These are phyloP conservation scores for Tiliacea citrago DNA, from an alignment of 2,888 invertebrate species.

Conservation along the genomic window DNA sequence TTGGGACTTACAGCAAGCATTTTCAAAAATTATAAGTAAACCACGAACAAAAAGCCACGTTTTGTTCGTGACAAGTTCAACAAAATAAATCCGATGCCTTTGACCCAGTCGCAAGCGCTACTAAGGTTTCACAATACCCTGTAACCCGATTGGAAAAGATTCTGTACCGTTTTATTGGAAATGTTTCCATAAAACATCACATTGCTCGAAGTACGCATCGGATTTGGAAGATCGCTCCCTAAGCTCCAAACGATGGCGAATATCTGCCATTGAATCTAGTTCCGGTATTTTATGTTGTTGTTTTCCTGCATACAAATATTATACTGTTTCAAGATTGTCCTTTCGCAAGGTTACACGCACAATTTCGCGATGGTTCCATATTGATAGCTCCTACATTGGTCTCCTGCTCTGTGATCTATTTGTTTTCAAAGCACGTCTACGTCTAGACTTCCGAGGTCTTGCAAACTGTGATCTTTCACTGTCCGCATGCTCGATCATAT, in stretches of 20 bases:
- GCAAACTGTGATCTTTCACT: slow-evolving; percentile 66
- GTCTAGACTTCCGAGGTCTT: slow-evolving; percentile 67
- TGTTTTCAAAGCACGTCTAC: slow-evolving; percentile 62
- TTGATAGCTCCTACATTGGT: slow-evolving; percentile 56
- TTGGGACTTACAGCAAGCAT: background rate
- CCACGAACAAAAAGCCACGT: slow-evolving; percentile 17
- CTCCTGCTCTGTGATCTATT: slow-evolving; percentile 61
- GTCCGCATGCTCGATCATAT: slow-evolving; percentile 73
- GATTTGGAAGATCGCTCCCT: slow-evolving; percentile 43
- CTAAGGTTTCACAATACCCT: slow-evolving; percentile 75
- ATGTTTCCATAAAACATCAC: slow-evolving; percentile 59
- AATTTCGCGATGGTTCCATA: slow-evolving; percentile 37
- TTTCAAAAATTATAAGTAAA: slow-evolving; percentile 5
- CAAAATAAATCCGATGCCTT: slow-evolving; percentile 73
- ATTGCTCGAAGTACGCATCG: slow-evolving; percentile 32
- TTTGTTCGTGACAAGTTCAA: slow-evolving; percentile 49
- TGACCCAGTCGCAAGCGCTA: slow-evolving; percentile 75
- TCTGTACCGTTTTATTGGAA: slow-evolving; percentile 66
- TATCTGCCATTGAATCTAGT: slow-evolving; percentile 40
- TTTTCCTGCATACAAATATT: slow-evolving; percentile 29
- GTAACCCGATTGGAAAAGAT: slow-evolving; percentile 81
- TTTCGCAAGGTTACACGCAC: slow-evolving; percentile 36
- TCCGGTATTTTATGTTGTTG: slow-evolving; percentile 46
- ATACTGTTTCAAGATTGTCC: slow-evolving; percentile 27
- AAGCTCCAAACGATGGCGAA: slow-evolving; percentile 35